Evolutionary conservation across 2,888 invertebrate species (phyloP).

Genomic region (Adelphocoris suturalis): DNA sequence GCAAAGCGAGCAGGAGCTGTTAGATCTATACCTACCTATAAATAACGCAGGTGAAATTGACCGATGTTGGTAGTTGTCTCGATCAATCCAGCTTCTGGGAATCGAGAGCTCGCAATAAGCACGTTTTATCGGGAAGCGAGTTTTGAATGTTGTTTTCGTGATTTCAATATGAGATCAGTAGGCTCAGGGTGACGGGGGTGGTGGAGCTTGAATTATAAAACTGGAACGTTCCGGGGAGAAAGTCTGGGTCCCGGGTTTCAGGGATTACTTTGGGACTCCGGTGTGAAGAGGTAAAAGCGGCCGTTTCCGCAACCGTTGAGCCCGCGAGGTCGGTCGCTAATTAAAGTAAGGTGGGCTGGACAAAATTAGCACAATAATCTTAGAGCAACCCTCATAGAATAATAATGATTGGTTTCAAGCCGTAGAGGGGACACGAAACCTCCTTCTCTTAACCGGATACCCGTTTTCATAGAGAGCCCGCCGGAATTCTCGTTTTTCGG

Average conservation of each 20-base stretch:
- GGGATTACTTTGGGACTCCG: not conserved
- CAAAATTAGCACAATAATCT: conserved; percentile 12
- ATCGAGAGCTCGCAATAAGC: conserved; percentile 11
- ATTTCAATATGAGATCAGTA: conserved; percentile 35
- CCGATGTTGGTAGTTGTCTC: not conserved
- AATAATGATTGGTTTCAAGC: conserved; percentile 4
- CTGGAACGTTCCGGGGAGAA: not conserved
- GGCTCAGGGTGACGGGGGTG: not conserved
- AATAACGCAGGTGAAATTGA: not conserved
- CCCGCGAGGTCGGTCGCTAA: conserved; percentile 2
- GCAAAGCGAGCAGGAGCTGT: too few species aligned
- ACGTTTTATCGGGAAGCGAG: not conserved
- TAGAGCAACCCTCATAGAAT: conserved; percentile 9
- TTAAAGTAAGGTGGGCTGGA: conserved; percentile 24
- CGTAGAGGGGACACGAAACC: not conserved
- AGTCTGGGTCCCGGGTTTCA: not conserved
- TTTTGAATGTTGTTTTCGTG: conserved; percentile 30
- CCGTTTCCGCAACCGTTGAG: conserved; percentile 10
- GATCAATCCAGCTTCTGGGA: conserved; percentile 9
- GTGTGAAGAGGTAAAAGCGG: not conserved
- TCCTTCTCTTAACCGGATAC: conserved; percentile 7
- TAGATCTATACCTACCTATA: too few species aligned
- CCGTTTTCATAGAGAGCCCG: not conserved
- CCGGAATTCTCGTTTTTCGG: not conserved
- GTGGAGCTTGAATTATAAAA: not conserved